Evolutionary conservation across 2,797 vertebrate species (phyloP), one percentile per base, ranked within the genome.

Genomic region (Channallabes apus): DNA sequence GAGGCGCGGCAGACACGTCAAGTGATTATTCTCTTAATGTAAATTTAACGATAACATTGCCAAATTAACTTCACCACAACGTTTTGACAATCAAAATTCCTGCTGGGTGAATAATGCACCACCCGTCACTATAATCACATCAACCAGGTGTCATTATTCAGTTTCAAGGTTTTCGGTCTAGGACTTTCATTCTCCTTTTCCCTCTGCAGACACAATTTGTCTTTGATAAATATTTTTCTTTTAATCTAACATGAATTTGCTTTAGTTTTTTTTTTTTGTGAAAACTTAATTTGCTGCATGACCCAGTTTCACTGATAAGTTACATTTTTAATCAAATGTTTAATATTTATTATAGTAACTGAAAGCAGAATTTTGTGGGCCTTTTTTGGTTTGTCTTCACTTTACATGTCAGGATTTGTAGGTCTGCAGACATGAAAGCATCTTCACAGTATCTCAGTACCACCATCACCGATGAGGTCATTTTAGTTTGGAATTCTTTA

Each of bases 51-150:
- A 11, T 9, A 46, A 46, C 46, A 46, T 46, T 46, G 46, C 9
- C 46, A 46, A 46, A 11, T 46, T 46, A 46, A 46, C 46, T 46
- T 46, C 46, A 11, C 46, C 46, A 46, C 46, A 46, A 46, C 46
- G 46, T 11, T 46, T 46, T 46, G 46, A 46, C 46, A 46, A 46
- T 8, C 46, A 46, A 46, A 46, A 46, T 11, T 46, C 46, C 46
- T 46, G 46, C 46, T 46, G 46, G 46, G 46, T 27, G 59, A 80
- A 80, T 80, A 67, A 80, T 80, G 62, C 18, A 24, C 17, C 62
- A 51, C n/a, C 27, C 0, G 27, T 80, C 51, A 8, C 17, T n/a
- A 65, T 65, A 67, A 80, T 80, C 7, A 46, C n/a, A 46, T 62
- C 32, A 79, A 6, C 58, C 22, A 41, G 35, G 35, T 64, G 35